Base-by-base conservation (phyloP, 2,797 vertebrate species). In the Cirrhinus mrigala region DNA sequence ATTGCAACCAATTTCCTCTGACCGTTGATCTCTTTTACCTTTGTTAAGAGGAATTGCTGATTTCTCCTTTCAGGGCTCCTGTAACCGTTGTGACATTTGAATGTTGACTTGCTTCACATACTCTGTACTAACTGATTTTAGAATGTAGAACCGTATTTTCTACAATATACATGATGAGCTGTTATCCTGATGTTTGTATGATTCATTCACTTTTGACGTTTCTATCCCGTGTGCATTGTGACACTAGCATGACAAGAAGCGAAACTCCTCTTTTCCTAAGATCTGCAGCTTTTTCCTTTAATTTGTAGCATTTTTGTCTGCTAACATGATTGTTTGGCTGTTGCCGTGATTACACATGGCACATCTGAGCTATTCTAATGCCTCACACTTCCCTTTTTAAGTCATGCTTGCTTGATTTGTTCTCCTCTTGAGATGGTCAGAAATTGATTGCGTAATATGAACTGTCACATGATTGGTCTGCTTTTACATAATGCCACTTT, bases 1-100 rank as follows among this genome's bases (percentile, higher is more conserved):
- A 83, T 48, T 66, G 81, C 70, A 66, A 83, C 71, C 27, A 24
- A 52, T 75, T 83, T 75, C 81, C 71, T 75, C 8, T 83, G 62
- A 83, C 44, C 22, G 70, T 75, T 44, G n/a, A 22, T 40, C 2
- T 50, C 54, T 83, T 74, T 83, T 20, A 83, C 56, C 40, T 83
- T 83, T 50, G 12, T 75, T 22, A 48, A 64, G 70, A 50, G 24
- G 7, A 74, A 33, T 80, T 62, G 54, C 44, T 2, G 50, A 46
- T 74, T 48, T 82, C 44, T 48, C 11, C 24, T 74, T 20, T 60
- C 8, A 1, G 40, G 37, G 56, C n/a, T 82, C 16, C 40, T 60
- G 40, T 74, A n/a, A 73, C 15, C 48, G 24, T 82, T 73, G 70
- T 48, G 77, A 82, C 81, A 74, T 62, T 60, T 56, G n/a, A 48